A percentile compares a stretch with the other conserved stretches of the same genome.
Conservation (phyloP, 2,797 vertebrate genomes). For the Aselliscus stoliczkanus region DNA sequence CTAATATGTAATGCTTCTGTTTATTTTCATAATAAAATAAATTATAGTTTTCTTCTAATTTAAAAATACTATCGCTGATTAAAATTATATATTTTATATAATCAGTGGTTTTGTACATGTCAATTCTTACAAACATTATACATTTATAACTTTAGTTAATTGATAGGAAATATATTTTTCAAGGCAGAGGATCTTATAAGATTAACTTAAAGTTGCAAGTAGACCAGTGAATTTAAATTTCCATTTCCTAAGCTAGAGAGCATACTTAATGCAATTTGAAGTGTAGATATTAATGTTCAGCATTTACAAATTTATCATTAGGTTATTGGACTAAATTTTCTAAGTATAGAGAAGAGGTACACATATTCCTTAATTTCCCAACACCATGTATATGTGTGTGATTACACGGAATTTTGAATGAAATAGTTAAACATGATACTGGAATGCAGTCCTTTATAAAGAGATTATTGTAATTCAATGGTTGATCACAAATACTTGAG, state of each 20-base stretch:
- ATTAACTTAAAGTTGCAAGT: conserved; percentile 21
- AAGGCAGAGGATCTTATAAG: background rate
- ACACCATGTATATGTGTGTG: background rate
- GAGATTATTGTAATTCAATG: background rate
- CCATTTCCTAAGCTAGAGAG: background rate
- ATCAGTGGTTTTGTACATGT: background rate
- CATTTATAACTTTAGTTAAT: background rate
- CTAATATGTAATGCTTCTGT: background rate
- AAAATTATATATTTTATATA: background rate
- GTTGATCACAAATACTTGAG: background rate
- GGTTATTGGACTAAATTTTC: background rate
- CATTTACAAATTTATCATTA: conserved; percentile 14
- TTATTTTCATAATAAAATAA: background rate
- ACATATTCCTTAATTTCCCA: background rate
- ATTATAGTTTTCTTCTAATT: background rate
- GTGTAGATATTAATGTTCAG: background rate
- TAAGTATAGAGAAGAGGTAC: background rate
- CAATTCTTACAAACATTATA: background rate
- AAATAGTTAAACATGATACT: background rate
- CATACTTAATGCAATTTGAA: background rate
- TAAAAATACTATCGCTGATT: background rate
- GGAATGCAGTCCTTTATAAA: background rate
- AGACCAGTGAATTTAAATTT: background rate
- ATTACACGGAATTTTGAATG: background rate
- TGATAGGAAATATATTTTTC: conserved; percentile 7